phyloP scores from a whole-genome alignment of 2,888 invertebrate genomes.

The Capitulum mitella region DNA sequence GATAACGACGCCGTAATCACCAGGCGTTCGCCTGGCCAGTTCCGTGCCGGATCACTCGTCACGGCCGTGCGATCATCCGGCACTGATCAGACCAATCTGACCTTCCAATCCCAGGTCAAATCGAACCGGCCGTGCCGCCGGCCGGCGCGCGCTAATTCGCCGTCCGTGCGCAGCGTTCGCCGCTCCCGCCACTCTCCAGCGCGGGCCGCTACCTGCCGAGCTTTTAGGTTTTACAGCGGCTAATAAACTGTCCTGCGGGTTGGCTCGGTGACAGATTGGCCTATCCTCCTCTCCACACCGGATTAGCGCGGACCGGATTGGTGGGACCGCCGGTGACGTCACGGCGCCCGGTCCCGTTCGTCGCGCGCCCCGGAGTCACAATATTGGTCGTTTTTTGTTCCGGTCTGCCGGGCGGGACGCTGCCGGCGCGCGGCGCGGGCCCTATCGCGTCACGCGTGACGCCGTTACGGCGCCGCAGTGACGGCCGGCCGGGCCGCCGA shows the following conservation, averaged over 20 bases:
- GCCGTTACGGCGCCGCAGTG: not conserved
- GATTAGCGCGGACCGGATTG: not conserved
- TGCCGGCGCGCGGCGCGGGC: not conserved
- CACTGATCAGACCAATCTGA: not conserved
- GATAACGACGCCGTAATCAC: too few species aligned
- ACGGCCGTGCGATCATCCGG: not conserved
- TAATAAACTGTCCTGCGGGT: not conserved
- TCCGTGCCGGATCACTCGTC: too few species aligned
- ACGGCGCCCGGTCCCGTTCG: not conserved
- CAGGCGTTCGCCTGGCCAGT: too few species aligned
- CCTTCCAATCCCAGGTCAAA: too few species aligned
- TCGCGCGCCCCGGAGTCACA: not conserved
- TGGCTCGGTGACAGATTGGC: not conserved
- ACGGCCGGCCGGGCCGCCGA: not conserved
- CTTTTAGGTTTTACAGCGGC: not conserved
- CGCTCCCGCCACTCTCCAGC: not conserved
- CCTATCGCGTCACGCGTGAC: not conserved
- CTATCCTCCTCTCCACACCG: not conserved
- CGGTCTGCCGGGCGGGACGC: not conserved
- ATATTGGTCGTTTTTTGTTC: not conserved
- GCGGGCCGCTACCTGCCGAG: not conserved
- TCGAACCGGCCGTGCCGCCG: not conserved
- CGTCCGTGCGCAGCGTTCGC: not conserved
- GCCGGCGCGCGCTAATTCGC: not conserved
- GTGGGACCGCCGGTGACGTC: slow-evolving; percentile 3